These are phyloP conservation scores for Thamnophis sirtalis DNA, from an alignment of 2,113 vertebrate species.

Conservation along the genomic window DNA sequence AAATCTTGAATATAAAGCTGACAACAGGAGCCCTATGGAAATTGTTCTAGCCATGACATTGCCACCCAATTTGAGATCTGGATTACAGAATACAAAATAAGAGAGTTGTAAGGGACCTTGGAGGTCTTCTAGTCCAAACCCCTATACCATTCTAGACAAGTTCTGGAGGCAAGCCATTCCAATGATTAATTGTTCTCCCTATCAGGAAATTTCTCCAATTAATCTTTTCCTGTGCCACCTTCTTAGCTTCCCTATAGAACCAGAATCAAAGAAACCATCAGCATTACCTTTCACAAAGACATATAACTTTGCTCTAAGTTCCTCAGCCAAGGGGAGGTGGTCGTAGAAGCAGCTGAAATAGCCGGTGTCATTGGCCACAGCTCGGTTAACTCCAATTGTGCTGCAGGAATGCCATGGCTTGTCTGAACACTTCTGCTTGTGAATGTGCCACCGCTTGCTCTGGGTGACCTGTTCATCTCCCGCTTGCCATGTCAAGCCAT, in stretches of 20 bases:
- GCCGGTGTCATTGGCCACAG: constrained; percentile 71
- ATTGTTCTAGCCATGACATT: background rate
- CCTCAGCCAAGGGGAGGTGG: constrained; percentile 1
- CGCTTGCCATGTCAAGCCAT: constrained; percentile 69
- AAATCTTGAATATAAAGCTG: background rate
- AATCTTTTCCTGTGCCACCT: background rate
- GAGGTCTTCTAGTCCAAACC: background rate
- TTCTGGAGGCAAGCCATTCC: too few relatives aligned
- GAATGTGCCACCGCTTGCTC: constrained; percentile 54
- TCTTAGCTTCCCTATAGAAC: background rate
- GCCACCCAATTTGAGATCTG: background rate
- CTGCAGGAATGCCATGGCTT: constrained; percentile 65
- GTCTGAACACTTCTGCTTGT: constrained; percentile 49
- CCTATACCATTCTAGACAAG: background rate
- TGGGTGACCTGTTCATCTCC: constrained; percentile 10
- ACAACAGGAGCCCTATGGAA: background rate
- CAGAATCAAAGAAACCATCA: background rate
- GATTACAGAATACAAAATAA: background rate
- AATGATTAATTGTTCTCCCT: background rate
- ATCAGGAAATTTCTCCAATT: background rate
- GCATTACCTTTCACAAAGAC: constrained; percentile 80
- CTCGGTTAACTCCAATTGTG: constrained; percentile 63
- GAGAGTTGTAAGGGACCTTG: background rate
- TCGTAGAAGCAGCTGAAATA: constrained; percentile 71
- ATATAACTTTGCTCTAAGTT: constrained; percentile 61